Base-by-base conservation (phyloP, 2,888 invertebrate species). In the Aspidapion aeneum region DNA sequence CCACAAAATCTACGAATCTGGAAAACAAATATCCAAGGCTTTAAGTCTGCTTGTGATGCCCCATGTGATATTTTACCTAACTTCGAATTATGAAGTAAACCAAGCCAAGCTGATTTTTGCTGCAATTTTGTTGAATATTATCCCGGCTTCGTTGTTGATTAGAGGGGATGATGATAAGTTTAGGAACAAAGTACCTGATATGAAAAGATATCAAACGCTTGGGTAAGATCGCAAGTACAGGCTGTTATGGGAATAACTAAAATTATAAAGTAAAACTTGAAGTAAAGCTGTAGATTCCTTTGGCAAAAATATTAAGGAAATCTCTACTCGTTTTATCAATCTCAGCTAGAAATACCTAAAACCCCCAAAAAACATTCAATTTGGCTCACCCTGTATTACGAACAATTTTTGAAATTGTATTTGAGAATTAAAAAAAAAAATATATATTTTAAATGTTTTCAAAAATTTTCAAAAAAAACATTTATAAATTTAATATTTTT, bases 41-140 rank as follows among this genome's bases (percentile, higher is more conserved):
- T 57, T 71, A 1, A 69, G 70, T 58, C 63, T 74, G 7, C 51
- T 74, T 22, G 58, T 71, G 16, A 68, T 71, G 66, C 73, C 73
- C 0, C 72, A 73, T 57, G 60, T 71, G n/a, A 48, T 70, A 5
- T 65, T 70, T 21, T 61, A 66, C 3, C 61, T 73, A 2, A 57
- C 69, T 2, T 60, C 58, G 9, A 64, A 68, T 51, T 69, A 66
- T 59, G 60, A 62, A 18, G 55, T 66, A 17, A 61, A 66, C 54
- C 66, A 69, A 57, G 69, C 64, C 7, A 66, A 67, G 49, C 35
- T 72, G 20, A 63, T 74, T 21, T 68, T 69, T 55, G 68, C 68
- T n/a, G 66, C 70, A 1, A 55, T 73, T 48, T 57, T 74, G n/a
- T 64, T 73, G 9, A 68, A 70, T 57, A 69, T 73, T 18, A 67